Evolutionary conservation across 2,113 vertebrate species (phyloP).

Genomic region (Mionectes macconnelli): DNA sequence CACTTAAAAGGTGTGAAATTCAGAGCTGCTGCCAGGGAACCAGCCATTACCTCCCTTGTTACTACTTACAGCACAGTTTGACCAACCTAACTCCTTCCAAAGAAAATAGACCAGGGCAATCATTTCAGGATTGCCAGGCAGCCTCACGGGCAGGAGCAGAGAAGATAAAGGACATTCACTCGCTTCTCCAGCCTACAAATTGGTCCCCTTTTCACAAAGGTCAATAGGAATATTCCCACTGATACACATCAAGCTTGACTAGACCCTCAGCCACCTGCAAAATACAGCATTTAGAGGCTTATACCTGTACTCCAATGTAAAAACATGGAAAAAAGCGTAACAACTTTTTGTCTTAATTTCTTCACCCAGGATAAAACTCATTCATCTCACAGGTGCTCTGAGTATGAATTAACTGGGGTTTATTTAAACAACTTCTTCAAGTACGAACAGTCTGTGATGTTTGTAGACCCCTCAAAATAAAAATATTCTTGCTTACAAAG

Average conservation of each 20-base stretch:
- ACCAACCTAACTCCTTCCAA: neutral
- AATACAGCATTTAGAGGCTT: neutral
- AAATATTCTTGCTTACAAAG: neutral
- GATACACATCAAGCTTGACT: neutral
- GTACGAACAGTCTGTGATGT: neutral
- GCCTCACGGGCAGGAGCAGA: neutral
- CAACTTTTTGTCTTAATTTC: neutral
- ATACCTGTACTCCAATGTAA: neutral
- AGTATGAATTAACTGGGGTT: neutral
- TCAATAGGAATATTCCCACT: neutral
- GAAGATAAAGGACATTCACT: neutral
- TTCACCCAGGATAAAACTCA: neutral
- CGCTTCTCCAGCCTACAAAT: neutral
- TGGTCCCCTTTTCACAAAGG: neutral
- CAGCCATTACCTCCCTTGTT: neutral
- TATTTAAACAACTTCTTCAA: neutral
- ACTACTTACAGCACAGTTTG: neutral
- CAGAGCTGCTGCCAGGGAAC: neutral
- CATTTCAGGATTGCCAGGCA: neutral
- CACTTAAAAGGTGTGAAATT: slow-evolving; percentile 2
- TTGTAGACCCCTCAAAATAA: neutral
- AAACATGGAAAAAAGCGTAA: neutral
- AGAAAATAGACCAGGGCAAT: neutral
- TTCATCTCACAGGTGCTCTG: neutral
- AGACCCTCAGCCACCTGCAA: neutral